phyloP scores from a whole-genome alignment of 2,888 invertebrate genomes.

The Tyria jacobaeae region DNA sequence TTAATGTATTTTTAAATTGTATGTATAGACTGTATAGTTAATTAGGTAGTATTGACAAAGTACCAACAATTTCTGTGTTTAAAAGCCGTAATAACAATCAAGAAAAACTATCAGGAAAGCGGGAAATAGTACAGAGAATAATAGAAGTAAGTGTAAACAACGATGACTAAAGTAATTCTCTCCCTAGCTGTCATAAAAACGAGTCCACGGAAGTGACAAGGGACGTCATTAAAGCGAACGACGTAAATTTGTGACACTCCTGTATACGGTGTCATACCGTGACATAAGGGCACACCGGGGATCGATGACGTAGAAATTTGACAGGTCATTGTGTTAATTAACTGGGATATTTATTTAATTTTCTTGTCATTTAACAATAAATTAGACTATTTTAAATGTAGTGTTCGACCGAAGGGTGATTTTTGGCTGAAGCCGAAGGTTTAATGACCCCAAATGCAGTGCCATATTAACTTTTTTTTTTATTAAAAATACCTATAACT shows the following conservation, averaged over 20 bases:
- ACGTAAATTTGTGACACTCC: constrained; percentile 64
- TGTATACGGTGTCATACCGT: constrained; percentile 50
- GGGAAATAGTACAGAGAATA: neutral
- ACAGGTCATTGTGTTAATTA: constrained; percentile 68
- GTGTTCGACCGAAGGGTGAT: too few relatives aligned
- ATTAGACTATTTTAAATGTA: constrained; percentile 9
- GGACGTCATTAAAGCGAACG: constrained; percentile 59
- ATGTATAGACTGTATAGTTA: neutral
- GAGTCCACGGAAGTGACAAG: constrained; percentile 56
- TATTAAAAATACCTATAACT: too few relatives aligned
- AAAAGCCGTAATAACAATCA: neutral
- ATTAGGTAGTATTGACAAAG: neutral
- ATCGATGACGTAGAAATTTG: constrained; percentile 57
- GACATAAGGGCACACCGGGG: constrained; percentile 58
- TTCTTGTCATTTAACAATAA: constrained; percentile 18
- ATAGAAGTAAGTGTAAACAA: constrained; percentile 48
- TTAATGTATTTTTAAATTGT: neutral
- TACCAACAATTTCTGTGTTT: neutral
- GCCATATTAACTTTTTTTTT: too few relatives aligned
- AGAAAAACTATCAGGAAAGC: constrained; percentile 18
- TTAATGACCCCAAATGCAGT: too few relatives aligned
- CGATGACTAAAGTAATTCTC: constrained; percentile 51
- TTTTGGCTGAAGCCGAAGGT: too few relatives aligned
- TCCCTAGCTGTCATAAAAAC: constrained; percentile 49
- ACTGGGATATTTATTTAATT: constrained; percentile 54